A percentile compares a stretch with the other conserved stretches of the same genome.
Evolutionary conservation across 2,113 vertebrate species (phyloP).

Genomic region (Elgaria multicarinata): DNA sequence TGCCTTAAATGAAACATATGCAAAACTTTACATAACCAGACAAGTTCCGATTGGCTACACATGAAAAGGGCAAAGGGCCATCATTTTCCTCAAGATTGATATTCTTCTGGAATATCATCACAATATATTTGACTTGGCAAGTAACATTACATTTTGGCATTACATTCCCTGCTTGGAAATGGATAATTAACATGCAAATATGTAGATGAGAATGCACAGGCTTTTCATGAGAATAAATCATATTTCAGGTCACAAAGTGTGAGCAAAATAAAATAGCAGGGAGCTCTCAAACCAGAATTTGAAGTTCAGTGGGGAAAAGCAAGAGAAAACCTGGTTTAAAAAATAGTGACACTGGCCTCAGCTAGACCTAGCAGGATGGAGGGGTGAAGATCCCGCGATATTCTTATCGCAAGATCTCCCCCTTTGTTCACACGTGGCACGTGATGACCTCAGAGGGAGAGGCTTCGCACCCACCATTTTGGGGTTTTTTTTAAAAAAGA

Average conservation of each 20-base stretch:
- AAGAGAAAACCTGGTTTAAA: not conserved
- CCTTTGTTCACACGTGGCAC: no score
- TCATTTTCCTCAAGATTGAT: slow-evolving; percentile 1
- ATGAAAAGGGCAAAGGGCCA: not conserved
- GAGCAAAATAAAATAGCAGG: not conserved
- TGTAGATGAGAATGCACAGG: not conserved
- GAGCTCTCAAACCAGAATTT: not conserved
- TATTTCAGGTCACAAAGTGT: not conserved
- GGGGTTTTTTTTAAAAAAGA: no score
- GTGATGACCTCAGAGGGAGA: no score
- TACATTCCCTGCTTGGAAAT: not conserved
- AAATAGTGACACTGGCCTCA: no score
- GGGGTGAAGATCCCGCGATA: no score
- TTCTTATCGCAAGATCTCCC: no score
- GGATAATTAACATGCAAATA: not conserved
- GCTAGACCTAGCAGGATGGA: no score
- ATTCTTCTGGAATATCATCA: not conserved
- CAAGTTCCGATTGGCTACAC: not conserved
- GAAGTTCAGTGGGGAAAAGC: not conserved
- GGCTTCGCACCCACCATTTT: no score
- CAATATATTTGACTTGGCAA: slow-evolving; percentile 3
- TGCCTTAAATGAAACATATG: slow-evolving; percentile 21
- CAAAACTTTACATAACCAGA: slow-evolving; percentile 10
- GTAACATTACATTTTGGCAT: not conserved
- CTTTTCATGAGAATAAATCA: not conserved